Percentiles rank a stretch among this genome's conserved stretches.
phyloP scores from a whole-genome alignment of 2,797 vertebrate genomes.

The Artibeus lituratus region DNA sequence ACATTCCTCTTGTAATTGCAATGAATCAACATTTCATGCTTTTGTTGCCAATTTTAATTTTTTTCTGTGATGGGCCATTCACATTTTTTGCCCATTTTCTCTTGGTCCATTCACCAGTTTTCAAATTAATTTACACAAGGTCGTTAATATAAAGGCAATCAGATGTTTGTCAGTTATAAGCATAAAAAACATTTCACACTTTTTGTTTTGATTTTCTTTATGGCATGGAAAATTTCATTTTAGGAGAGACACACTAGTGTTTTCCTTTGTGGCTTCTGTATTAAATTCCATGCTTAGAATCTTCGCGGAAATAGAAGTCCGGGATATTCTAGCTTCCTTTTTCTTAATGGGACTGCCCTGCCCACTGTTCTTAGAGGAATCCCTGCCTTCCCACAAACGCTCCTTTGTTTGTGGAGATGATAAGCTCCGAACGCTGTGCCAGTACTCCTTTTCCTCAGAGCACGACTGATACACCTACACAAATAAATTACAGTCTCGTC shows the following conservation, averaged over 20 bases:
- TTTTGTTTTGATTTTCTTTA: constrained; percentile 23
- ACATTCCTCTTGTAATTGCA: neutral
- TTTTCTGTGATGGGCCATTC: neutral
- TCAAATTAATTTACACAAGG: neutral
- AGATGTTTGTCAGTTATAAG: neutral
- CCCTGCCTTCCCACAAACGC: neutral
- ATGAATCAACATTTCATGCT: neutral
- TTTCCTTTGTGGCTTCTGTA: neutral
- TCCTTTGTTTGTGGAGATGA: neutral
- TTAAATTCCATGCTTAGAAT: neutral
- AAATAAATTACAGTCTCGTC: neutral
- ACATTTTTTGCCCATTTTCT: neutral
- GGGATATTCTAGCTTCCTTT: neutral
- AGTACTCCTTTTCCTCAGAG: neutral
- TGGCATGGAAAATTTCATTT: neutral
- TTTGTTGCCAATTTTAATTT: neutral
- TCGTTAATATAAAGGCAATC: neutral
- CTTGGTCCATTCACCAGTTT: neutral
- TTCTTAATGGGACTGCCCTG: neutral
- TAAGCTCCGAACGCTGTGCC: neutral
- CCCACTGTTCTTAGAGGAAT: neutral
- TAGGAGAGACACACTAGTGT: neutral
- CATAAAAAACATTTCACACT: neutral
- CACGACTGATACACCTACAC: neutral
- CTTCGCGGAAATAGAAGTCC: neutral